These are phyloP conservation scores for Caretta caretta DNA, from an alignment of 2,113 vertebrate species.

Conservation along the genomic window DNA sequence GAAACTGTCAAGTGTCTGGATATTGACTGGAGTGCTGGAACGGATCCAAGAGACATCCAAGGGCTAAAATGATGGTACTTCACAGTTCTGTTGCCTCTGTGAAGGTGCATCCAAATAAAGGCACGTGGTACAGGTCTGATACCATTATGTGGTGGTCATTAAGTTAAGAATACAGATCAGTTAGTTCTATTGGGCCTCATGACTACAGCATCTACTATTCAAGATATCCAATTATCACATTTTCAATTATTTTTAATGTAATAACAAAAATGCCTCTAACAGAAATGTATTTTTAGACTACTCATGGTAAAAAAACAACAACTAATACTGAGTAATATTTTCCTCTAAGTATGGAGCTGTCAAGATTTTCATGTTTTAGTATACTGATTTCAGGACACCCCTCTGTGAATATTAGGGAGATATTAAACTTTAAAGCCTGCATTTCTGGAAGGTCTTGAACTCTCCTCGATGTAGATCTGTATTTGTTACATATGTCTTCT, in stretches of 20 bases:
- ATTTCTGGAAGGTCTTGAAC: background rate
- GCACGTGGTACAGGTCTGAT: background rate
- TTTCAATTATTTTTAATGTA: slow-evolving; percentile 34
- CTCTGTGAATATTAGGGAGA: background rate
- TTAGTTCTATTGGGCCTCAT: background rate
- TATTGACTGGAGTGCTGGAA: background rate
- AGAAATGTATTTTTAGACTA: background rate
- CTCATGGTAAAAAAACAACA: background rate
- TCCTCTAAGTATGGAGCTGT: background rate
- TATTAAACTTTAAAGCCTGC: background rate
- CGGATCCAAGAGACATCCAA: background rate
- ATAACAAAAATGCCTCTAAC: slow-evolving; percentile 27
- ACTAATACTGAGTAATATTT: background rate
- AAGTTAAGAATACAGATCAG: background rate
- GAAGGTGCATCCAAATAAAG: background rate
- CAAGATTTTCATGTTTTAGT: background rate
- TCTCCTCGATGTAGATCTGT: background rate
- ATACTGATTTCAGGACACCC: background rate
- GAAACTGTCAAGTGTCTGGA: background rate
- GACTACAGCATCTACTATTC: background rate
- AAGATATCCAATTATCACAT: background rate
- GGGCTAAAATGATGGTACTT: background rate
- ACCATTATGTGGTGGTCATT: background rate
- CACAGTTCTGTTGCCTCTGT: background rate
- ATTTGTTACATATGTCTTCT: background rate